phyloP scores from a whole-genome alignment of 2,888 invertebrate species.

The Linyphia triangularis region DNA sequence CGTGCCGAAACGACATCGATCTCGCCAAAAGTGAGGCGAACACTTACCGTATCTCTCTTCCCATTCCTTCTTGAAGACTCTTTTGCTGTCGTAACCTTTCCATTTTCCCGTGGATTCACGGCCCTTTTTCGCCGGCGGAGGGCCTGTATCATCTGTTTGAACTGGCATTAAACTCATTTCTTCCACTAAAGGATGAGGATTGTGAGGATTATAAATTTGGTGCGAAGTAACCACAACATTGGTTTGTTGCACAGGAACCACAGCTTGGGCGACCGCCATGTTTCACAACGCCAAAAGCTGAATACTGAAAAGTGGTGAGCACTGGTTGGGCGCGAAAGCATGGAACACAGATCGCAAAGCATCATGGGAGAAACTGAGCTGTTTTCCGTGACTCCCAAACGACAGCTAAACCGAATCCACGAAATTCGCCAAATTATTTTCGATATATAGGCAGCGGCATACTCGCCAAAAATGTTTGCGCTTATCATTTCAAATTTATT shows the following conservation, averaged over 20 bases:
- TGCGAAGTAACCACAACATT: constrained; percentile 58
- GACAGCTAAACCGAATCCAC: constrained; percentile 45
- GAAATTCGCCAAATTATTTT: constrained; percentile 73
- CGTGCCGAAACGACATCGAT: constrained; percentile 66
- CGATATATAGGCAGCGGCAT: constrained; percentile 55
- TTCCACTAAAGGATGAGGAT: constrained; percentile 45
- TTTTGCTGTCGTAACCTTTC: constrained; percentile 68
- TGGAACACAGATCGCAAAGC: constrained; percentile 19
- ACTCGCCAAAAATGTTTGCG: constrained; percentile 67
- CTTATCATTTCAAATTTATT: background rate
- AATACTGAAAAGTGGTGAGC: constrained; percentile 65
- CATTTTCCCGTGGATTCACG: constrained; percentile 73
- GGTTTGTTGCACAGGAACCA: constrained; percentile 56
- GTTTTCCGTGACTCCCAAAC: constrained; percentile 4
- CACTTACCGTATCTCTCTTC: constrained; percentile 72
- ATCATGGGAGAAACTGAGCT: constrained; percentile 55
- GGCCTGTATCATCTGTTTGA: constrained; percentile 57
- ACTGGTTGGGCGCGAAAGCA: constrained; percentile 45
- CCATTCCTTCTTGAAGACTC: constrained; percentile 74
- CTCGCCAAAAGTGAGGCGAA: constrained; percentile 61
- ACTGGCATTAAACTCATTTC: constrained; percentile 47
- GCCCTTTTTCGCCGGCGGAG: constrained; percentile 65
- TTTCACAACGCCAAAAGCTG: constrained; percentile 70
- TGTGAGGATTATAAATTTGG: constrained; percentile 44
- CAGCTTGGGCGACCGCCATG: constrained; percentile 67